Conservation (phyloP, 2,113 vertebrate species). For the Herpailurus yagouaroundi region DNA sequence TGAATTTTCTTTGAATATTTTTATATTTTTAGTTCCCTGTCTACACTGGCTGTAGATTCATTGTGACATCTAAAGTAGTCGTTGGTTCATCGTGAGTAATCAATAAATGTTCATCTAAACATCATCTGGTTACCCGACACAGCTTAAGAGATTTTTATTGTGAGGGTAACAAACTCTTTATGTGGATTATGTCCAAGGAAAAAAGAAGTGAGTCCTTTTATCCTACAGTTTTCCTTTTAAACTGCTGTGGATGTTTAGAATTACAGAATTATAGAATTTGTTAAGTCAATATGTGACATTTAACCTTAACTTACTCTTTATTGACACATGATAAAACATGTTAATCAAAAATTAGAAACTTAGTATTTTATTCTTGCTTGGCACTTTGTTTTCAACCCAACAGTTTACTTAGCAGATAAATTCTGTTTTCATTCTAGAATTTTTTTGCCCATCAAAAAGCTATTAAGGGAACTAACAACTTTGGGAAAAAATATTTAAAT, state of each 20-base stretch:
- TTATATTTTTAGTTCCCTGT: neutral
- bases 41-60: neutral
- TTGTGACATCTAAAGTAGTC: neutral
- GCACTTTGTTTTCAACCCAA: neutral
- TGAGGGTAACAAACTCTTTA: neutral
- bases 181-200: neutral
- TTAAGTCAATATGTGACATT: constrained; percentile 20
- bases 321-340: neutral
- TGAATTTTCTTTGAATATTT: constrained; percentile 17
- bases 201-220: constrained; percentile 5
- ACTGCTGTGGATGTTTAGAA: neutral
- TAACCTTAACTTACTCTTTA: neutral
- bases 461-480: constrained; percentile 8
- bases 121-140: neutral
- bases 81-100: neutral
- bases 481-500: constrained; percentile 44
- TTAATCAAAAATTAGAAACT: constrained; percentile 38
- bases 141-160: neutral
- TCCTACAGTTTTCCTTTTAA: neutral
- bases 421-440: constrained; percentile 9
- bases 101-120: neutral
- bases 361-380: neutral
- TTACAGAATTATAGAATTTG: neutral
- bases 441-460: neutral
- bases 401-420: neutral